Conservation (phyloP, 2,888 invertebrate species). For the Melitaea athalia region DNA sequence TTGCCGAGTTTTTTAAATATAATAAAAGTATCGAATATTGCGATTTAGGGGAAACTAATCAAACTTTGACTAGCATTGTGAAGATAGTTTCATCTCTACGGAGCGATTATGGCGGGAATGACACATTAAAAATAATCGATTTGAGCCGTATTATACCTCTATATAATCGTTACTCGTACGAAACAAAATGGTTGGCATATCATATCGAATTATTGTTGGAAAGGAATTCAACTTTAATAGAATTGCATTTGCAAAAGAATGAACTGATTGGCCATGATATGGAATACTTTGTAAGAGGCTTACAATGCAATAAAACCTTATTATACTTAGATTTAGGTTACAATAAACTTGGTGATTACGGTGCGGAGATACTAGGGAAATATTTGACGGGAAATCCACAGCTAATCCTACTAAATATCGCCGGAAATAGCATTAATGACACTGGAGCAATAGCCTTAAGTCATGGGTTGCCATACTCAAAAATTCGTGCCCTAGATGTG, state of each 20-base stretch:
- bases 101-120: constrained; percentile 61
- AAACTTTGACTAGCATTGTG: constrained; percentile 80
- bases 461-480: constrained; percentile 81
- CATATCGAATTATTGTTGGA: constrained; percentile 71
- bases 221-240: constrained; percentile 69
- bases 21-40: constrained; percentile 72
- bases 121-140: constrained; percentile 64
- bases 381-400: constrained; percentile 78
- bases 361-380: constrained; percentile 76
- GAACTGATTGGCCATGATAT: constrained; percentile 83
- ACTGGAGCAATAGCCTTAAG: constrained; percentile 82
- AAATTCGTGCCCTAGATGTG: constrained; percentile 81
- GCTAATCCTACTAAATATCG: constrained; percentile 77
- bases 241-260: constrained; percentile 83
- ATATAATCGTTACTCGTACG: constrained; percentile 66
- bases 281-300: constrained; percentile 78
- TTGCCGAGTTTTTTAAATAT: constrained; percentile 74
- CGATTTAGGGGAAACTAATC: constrained; percentile 83
- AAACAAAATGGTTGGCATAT: constrained; percentile 77
- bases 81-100: constrained; percentile 75
- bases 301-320: constrained; percentile 76
- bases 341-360: constrained; percentile 84
- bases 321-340: constrained; percentile 82
- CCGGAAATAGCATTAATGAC: constrained; percentile 81
- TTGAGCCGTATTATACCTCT: constrained; percentile 65